Conservation (phyloP, 2,888 invertebrate genomes). For the Lasiommata megera region DNA sequence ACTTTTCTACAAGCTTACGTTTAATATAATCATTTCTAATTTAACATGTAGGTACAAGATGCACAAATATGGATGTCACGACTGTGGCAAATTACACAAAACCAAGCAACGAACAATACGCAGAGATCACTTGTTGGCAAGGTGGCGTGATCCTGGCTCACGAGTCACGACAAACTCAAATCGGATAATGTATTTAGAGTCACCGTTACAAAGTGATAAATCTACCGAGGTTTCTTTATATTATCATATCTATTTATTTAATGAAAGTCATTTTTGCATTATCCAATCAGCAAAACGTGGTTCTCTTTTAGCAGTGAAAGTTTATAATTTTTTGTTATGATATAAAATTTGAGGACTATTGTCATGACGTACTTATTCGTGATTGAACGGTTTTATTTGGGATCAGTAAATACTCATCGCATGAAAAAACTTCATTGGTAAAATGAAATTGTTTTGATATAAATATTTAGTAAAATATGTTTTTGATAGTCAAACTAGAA, state of each 20-base stretch:
- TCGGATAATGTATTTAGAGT: conserved; percentile 13
- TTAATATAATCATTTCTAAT: conserved; percentile 6
- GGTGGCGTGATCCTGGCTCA: conserved; percentile 15
- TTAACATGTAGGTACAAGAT: background rate
- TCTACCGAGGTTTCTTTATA: background rate
- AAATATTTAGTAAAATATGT: too few species aligned
- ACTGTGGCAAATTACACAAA: conserved; percentile 20
- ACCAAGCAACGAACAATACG: conserved; percentile 14
- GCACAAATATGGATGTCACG: conserved; percentile 18
- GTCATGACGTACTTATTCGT: too few species aligned
- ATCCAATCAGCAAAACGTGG: background rate
- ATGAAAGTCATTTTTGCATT: background rate
- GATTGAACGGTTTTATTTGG: too few species aligned
- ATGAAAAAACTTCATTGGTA: too few species aligned
- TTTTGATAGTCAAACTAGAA: too few species aligned
- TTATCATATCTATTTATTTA: background rate
- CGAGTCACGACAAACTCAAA: conserved; percentile 13
- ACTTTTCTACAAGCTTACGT: too few species aligned
- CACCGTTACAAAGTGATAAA: conserved; percentile 11
- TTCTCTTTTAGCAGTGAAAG: too few species aligned
- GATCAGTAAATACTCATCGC: too few species aligned
- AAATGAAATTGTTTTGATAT: too few species aligned
- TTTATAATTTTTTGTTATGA: too few species aligned
- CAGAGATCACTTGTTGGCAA: conserved; percentile 16
- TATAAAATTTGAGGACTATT: background rate